Base-by-base conservation (phyloP, 2,888 invertebrate species). In the Teleiodes luculella region DNA sequence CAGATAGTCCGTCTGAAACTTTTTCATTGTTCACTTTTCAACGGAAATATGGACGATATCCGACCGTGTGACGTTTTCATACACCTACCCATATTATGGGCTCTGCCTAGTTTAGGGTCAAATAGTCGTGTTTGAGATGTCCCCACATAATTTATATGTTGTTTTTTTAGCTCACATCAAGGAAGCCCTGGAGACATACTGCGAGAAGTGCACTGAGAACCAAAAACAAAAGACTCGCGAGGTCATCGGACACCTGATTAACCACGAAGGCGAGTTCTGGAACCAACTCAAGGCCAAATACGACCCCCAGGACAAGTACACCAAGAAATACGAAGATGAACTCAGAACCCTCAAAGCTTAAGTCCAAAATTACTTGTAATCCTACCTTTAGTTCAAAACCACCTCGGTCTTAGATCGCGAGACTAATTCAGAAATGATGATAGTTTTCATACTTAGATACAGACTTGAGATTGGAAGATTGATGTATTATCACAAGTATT, bases 111-210 rank as follows among this genome's bases (percentile, higher is more conserved):
- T n/a, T n/a, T n/a, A n/a, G n/a, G n/a, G n/a, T n/a, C n/a, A n/a
- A n/a, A n/a, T n/a, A n/a, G n/a, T n/a, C n/a, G n/a, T n/a, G n/a
- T n/a, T n/a, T n/a, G n/a, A n/a, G n/a, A n/a, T n/a, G n/a, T n/a
- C n/a, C n/a, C n/a, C n/a, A n/a, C n/a, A n/a, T n/a, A 2, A 41
- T 5, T 45, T 14, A 49, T 24, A 36, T 49, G 20, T 18, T 6
- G 6, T 43, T 47, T 16, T 14, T 62, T 61, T 65, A 83, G 81
- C 68, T 10, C 81, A 83, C 61, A 69, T 83, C 49, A 63, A 31
- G 31, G 80, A 83, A 51, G 83, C 79, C 0, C 55, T 83, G 0
- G 75, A 76, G 59, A 78, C 64, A 24, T 67, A 76, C 8, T 81
- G 82, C 54, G 55, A 53, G 0, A 78, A 76, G 55, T 82, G 82